A percentile compares a stretch with the other conserved stretches of the same genome.
These are phyloP conservation scores for Clarias batrachus DNA, from an alignment of 2,113 vertebrate species.

Conservation along the genomic window DNA sequence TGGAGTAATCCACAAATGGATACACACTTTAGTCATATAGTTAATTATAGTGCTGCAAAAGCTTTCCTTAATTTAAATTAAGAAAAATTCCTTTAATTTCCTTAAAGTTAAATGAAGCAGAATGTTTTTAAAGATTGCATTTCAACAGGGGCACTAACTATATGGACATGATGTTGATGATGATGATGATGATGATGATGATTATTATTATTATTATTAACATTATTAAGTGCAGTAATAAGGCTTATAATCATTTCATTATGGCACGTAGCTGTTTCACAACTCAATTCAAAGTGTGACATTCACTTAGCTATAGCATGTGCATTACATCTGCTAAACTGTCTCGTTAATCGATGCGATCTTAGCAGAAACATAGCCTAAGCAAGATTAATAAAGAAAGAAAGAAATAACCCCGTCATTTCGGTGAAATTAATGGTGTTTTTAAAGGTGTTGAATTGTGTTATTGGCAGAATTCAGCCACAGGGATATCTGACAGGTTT, in stretches of 20 bases:
- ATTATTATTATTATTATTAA: too few species aligned
- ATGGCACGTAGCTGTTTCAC: background rate
- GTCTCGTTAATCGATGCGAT: background rate
- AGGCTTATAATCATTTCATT: background rate
- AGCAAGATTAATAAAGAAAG: background rate
- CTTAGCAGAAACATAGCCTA: background rate
- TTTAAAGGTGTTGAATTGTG: background rate
- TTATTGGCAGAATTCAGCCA: background rate
- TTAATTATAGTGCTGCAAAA: background rate
- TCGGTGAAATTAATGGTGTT: background rate
- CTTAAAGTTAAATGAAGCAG: background rate
- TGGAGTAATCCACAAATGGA: background rate
- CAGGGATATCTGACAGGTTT: background rate
- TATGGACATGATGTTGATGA: too few species aligned
- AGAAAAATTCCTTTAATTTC: background rate
- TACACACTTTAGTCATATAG: background rate
- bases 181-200: background rate
- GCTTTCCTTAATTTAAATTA: background rate
- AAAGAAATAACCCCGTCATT: background rate
- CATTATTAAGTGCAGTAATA: background rate
- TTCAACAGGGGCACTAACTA: background rate
- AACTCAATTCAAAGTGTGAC: background rate
- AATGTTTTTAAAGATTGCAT: background rate
- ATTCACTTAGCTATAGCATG: background rate
- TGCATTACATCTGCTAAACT: background rate